These are phyloP conservation scores for Polylopha cassiicola DNA, from an alignment of 2,888 invertebrate species.

Conservation along the genomic window DNA sequence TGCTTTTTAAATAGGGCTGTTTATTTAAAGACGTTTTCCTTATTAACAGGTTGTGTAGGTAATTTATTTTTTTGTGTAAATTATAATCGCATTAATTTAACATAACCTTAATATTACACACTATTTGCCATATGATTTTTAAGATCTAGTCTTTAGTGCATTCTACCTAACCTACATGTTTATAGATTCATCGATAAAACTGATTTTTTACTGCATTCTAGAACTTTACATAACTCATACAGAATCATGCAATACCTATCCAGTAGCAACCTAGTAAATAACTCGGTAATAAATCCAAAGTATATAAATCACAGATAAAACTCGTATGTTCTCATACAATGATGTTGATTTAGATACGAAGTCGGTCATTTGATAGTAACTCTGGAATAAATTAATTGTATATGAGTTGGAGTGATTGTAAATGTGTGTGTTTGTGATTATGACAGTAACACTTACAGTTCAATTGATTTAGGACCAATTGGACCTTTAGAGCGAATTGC, in stretches of 20 bases:
- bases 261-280: constrained; percentile 7
- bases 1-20: no score
- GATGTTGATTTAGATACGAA: constrained; percentile 18
- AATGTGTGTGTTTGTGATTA: constrained; percentile 21
- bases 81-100: no score
- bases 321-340: constrained; percentile 10
- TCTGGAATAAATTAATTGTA: constrained; percentile 20
- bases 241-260: no score
- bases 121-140: no score
- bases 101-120: no score
- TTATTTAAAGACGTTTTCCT: no score
- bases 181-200: no score
- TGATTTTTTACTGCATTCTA: no score
- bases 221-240: no score
- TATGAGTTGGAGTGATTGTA: constrained; percentile 19
- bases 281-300: constrained; percentile 12
- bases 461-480: constrained; percentile 25
- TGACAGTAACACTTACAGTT: constrained; percentile 12
- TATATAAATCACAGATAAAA: constrained; percentile 18
- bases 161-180: no score
- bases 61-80: no score
- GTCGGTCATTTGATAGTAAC: constrained; percentile 15
- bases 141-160: constrained; percentile 3
- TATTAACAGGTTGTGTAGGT: no score
- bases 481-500: constrained; percentile 9